These are phyloP conservation scores for Matsumurasca onukii DNA, from an alignment of 1,140 invertebrate species.

Conservation along the genomic window DNA sequence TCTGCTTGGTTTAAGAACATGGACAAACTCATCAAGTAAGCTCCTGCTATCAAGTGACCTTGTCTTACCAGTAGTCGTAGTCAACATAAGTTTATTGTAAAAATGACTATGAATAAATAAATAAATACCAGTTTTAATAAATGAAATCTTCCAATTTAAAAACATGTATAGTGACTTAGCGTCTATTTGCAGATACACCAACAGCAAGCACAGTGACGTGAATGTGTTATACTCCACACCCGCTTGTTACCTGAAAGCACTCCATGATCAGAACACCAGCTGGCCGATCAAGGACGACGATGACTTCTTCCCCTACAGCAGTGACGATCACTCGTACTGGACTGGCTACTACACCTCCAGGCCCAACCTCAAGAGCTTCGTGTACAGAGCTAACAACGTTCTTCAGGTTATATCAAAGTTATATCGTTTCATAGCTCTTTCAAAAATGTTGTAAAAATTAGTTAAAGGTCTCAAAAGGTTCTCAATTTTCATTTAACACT, in stretches of 20 bases:
- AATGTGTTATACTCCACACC: conserved; percentile 79
- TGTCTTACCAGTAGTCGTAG: no score
- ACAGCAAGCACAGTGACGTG: conserved; percentile 53
- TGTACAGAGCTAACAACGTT: conserved; percentile 63
- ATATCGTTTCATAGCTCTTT: no score
- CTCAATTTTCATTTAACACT: no score
- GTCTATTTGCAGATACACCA: conserved; percentile 62
- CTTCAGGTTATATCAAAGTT: conserved; percentile 65
- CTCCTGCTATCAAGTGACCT: background rate
- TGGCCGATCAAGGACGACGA: conserved; percentile 59
- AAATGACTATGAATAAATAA: no score
- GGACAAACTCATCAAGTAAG: conserved; percentile 68
- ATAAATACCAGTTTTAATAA: no score
- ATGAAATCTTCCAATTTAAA: no score
- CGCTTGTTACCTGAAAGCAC: conserved; percentile 68
- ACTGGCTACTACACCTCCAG: conserved; percentile 81
- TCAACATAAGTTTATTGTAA: no score
- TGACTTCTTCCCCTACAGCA: conserved; percentile 77
- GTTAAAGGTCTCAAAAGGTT: no score
- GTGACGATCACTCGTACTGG: conserved; percentile 70
- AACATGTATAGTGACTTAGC: no score
- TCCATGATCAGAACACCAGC: conserved; percentile 55
- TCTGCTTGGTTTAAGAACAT: conserved; percentile 63
- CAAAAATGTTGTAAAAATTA: no score
- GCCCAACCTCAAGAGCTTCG: conserved; percentile 64